Evolutionary conservation across 2,888 invertebrate genomes (phyloP), one percentile per base, ranked within the genome.

Genomic region (Cancer borealis): DNA sequence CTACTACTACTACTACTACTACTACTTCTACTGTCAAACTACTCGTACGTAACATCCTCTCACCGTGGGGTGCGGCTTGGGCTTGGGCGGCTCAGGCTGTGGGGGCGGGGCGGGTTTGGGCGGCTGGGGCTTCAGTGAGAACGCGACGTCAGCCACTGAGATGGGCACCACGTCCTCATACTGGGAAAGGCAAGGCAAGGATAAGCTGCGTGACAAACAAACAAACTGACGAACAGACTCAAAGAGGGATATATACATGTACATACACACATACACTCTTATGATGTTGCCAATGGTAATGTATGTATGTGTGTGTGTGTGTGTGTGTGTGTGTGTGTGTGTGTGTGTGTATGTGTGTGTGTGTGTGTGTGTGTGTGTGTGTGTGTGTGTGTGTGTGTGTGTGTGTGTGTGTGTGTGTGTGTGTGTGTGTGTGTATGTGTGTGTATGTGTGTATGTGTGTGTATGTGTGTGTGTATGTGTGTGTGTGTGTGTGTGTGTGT

Each of bases 121-220:
- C 0, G 88, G 54, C 21, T 66, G 26, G 26, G 89, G 79, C 79
- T 92, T 54, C 4, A 79, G 92, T 21, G 93, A 66, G 10, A 94
- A 79, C 45, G 73, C 8, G 49, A 95, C 95, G 6, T 95, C 95
- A 45, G 93, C 92, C n/a, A 95, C 92, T 21, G 47, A 4, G 60
- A 95, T 95, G 39, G 95, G 95, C 30, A 95, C 95, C 49, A 95
- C 93, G 26, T 95, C 95, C 88, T 95, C 93, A 60, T 95, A 93
- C 95, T 95, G 93, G 17, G 8, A 47, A n/a, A 49, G 49, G 88
- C 46, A 47, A 14, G 21, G n/a, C 21, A 8, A 39, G 39, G 84
- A 12, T 84, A 10, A 39, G 39, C 84, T 21, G 47, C 30, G 88
- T 46, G 47, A 45, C 45, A 46, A 45, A 88, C 21, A 88, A n/a